phyloP scores from a whole-genome alignment of 2,888 invertebrate genomes.

The Acronicta aceris region DNA sequence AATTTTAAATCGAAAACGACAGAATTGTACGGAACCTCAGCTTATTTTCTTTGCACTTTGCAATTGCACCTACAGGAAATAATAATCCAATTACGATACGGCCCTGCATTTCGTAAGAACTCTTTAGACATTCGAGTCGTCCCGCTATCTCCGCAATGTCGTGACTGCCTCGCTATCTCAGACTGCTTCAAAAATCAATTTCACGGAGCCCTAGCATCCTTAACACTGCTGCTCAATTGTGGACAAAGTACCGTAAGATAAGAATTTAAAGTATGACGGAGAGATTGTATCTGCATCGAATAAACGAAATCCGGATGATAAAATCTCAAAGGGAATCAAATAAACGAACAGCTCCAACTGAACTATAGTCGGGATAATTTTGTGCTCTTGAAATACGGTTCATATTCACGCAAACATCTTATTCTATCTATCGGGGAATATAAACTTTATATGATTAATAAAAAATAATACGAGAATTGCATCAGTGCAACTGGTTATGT shows the following conservation, averaged over 20 bases:
- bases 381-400: slow-evolving; percentile 9
- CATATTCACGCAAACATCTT: not conserved
- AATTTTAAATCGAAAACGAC: slow-evolving; percentile 33
- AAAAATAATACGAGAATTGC: too few species aligned
- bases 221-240: slow-evolving; percentile 43
- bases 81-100: not conserved
- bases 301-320: slow-evolving; percentile 42
- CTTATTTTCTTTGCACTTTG: not conserved
- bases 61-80: not conserved
- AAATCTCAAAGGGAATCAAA: slow-evolving; percentile 41
- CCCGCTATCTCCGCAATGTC: slow-evolving; percentile 19
- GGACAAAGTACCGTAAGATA: slow-evolving; percentile 50
- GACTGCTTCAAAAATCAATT: slow-evolving; percentile 43
- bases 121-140: not conserved
- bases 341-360: slow-evolving; percentile 30
- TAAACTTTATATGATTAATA: too few species aligned
- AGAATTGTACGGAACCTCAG: too few species aligned
- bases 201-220: slow-evolving; percentile 39
- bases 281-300: slow-evolving; percentile 45
- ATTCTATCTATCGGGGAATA: too few species aligned
- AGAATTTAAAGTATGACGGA: slow-evolving; percentile 45
- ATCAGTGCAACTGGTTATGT: too few species aligned
- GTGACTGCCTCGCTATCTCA: slow-evolving; percentile 13
- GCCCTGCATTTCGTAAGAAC: not conserved
- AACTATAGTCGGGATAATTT: slow-evolving; percentile 22